Evolutionary conservation across 2,888 invertebrate species (phyloP).

Genomic region (Drosophila eohydei): DNA sequence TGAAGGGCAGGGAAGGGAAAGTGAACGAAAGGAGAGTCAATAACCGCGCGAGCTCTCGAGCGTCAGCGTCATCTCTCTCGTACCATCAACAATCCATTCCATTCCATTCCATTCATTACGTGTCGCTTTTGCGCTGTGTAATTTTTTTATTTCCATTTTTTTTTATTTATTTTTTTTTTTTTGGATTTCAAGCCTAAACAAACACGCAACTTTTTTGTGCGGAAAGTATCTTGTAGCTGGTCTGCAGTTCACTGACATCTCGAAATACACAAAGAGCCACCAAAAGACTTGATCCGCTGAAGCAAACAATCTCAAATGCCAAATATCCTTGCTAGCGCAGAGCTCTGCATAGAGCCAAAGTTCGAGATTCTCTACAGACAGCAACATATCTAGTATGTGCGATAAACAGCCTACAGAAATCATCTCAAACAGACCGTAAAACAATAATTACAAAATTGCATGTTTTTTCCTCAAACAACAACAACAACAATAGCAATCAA

Average conservation of each 20-base stretch:
- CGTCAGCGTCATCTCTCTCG: conserved; percentile 21
- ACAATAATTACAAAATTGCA: conserved; percentile 76
- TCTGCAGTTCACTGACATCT: conserved; percentile 59
- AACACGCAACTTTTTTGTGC: conserved; percentile 63
- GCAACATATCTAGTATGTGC: background rate
- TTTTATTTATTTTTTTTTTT: conserved; percentile 19
- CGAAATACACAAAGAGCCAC: background rate
- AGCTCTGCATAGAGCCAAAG: background rate
- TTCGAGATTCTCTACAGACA: background rate
- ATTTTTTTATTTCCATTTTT: conserved; percentile 5
- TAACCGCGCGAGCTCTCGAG: conserved; percentile 57
- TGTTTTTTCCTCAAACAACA: conserved; percentile 60
- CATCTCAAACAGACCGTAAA: conserved; percentile 73
- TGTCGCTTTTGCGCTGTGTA: conserved; percentile 37
- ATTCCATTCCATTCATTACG: conserved; percentile 11
- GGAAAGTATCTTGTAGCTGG: conserved; percentile 11
- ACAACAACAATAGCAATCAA: conserved; percentile 62
- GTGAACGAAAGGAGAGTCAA: conserved; percentile 52
- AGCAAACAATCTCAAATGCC: conserved; percentile 30
- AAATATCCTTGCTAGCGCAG: conserved; percentile 15
- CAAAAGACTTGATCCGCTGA: conserved; percentile 26
- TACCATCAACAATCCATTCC: conserved; percentile 2
- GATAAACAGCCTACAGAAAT: conserved; percentile 18
- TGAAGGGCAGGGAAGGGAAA: background rate
- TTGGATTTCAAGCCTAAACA: conserved; percentile 62